A percentile compares a stretch with the other conserved stretches of the same genome.
Conservation (phyloP, 2,888 invertebrate genomes). For the Zele albiditarsus region DNA sequence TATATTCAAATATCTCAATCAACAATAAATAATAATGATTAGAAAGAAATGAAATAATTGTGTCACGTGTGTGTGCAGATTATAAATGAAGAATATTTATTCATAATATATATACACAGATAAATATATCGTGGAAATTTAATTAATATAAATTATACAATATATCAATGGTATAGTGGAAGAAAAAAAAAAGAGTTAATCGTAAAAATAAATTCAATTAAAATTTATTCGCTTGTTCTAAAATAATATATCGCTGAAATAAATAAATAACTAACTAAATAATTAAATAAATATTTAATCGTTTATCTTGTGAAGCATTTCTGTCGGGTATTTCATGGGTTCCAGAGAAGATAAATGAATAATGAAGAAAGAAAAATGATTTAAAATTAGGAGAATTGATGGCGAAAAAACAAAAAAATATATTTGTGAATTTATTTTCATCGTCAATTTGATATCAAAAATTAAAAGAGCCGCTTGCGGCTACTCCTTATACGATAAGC, state of each 20-base stretch:
- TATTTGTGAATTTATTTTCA: slow-evolving; percentile 48
- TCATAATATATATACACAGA: too few relatives aligned
- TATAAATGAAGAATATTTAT: not conserved
- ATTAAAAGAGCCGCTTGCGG: slow-evolving; percentile 47
- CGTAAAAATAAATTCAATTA: too few relatives aligned
- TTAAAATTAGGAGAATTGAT: slow-evolving; percentile 18
- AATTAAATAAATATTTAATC: not conserved
- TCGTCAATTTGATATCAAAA: slow-evolving; percentile 61
- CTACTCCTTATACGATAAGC: slow-evolving; percentile 72
- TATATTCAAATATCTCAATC: not conserved
- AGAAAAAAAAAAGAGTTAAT: too few relatives aligned
- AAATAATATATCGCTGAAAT: too few relatives aligned
- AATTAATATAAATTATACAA: too few relatives aligned
- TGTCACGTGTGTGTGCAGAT: not conserved
- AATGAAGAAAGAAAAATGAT: slow-evolving; percentile 23
- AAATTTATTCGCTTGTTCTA: too few relatives aligned
- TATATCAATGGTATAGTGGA: too few relatives aligned
- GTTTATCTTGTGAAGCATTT: slow-evolving; percentile 18
- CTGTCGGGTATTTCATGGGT: slow-evolving; percentile 24
- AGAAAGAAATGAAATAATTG: not conserved
- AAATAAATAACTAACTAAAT: not conserved
- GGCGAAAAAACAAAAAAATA: not conserved
- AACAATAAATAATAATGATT: not conserved
- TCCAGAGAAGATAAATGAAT: slow-evolving; percentile 15
- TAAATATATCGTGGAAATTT: too few relatives aligned